Evolutionary conservation across 1,140 invertebrate genomes (phyloP), one percentile per base, ranked within the genome.

Genomic region (Sycophila sp.): DNA sequence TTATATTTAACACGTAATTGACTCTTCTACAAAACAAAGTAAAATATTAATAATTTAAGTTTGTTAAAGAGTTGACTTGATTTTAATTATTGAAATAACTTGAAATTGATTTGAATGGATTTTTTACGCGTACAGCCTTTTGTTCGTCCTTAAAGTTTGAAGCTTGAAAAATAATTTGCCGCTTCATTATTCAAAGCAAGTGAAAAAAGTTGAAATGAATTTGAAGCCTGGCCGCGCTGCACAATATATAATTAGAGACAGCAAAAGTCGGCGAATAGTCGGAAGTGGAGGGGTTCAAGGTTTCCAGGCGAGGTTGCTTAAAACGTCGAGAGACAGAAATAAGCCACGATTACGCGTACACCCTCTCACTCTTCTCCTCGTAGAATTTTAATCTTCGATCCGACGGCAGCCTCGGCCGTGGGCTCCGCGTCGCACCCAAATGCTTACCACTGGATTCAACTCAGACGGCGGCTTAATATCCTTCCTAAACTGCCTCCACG

Each of bases 301-400:
- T 47, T 19, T 8, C 1, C 17, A 11, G 10, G 38, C n/a, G 40
- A 2, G 47, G n/a, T n/a, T n/a, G 53, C 30, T 32, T 17, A 22
- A 22, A 38, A 38, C 2, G n/a, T 4, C 13, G 30, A 17, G 17
- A 32, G 36, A 47, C 13, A 30, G 22, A 28, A 17, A 62, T 32
- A 47, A 15, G 30, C 7, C n/a, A 24, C 69, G 68, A 71, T 73
- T 74, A 76, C 69, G 1, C 34, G 11, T 56, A 19, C 6, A 49
- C 49, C 40, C 26, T 28, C 34, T 36, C n/a, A n/a, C n/a, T 30
- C n/a, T 1, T 8, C 15, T 26, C 1, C 51, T 56, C n/a, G 4
- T 65, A 65, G 62, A 77, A 74, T 74, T 74, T 76, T 75, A 74
- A 77, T 76, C 69, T 73, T 60, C 60, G 59, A 67, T 34, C 17